Conservation (phyloP, 2,113 vertebrate species). For the Pituophis catenifer region DNA sequence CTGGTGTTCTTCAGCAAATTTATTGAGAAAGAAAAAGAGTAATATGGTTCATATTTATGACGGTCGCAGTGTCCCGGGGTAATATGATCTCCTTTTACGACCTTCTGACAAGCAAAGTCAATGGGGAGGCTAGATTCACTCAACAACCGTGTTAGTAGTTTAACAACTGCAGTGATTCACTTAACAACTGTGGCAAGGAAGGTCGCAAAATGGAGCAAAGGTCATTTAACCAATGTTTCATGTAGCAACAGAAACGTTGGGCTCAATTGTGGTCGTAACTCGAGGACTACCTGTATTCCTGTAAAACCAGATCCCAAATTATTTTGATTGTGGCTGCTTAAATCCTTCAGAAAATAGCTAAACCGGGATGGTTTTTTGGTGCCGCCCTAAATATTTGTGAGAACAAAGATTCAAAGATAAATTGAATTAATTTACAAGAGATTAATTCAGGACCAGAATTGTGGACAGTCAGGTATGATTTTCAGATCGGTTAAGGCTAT, state of each 20-base stretch:
- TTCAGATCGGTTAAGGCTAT: neutral
- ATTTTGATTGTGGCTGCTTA: neutral
- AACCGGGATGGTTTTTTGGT: neutral
- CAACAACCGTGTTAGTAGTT: neutral
- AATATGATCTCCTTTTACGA: rapidly evolving
- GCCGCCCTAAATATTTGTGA: neutral
- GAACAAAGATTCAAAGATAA: neutral
- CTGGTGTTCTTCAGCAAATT: neutral
- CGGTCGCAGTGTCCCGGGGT: no score
- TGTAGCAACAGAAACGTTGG: neutral
- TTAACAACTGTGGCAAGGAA: neutral
- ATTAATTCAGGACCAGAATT: neutral
- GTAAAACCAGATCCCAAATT: neutral
- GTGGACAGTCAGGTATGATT: neutral
- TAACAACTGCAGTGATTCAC: neutral
- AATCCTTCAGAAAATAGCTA: neutral
- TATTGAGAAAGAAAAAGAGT: neutral
- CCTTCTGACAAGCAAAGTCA: neutral
- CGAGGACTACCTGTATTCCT: neutral
- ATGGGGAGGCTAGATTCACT: neutral
- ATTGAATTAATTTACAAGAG: neutral
- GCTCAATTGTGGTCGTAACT: neutral
- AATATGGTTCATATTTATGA: no score
- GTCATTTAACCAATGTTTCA: neutral
- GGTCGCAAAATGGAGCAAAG: neutral